Evolutionary conservation across 2,113 vertebrate genomes (phyloP), one percentile per base, ranked within the genome.

Genomic region (Catharus minimus): DNA sequence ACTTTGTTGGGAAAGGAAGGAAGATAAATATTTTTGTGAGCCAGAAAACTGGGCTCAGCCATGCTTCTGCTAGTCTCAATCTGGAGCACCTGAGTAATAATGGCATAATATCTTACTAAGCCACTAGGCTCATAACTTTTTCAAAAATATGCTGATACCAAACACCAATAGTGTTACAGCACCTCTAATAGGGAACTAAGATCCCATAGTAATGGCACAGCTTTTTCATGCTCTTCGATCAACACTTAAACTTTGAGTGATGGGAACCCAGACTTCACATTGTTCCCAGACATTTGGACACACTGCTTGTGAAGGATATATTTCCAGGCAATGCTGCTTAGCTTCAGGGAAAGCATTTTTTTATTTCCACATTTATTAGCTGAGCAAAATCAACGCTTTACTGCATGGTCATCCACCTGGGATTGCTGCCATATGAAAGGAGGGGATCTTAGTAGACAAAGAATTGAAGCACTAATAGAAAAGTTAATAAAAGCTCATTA

Each of bases 331-430:
- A 84, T 7, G 27, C 90, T 96, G 82, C 71, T 95, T 83, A 96
- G 89, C 87, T 97, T 96, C 90, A 91, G 89, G 62, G 90, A 93
- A 96, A 96, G 86, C 49, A 61, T 95, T 97, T 95, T 92, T 88
- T 96, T 96, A 86, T 94, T 96, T 97, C 60, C 68, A 94, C 44
- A 38, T 95, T 97, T 95, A 93, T 93, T 94, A 95, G 88, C 66
- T 57, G 13, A 94, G 75, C n/a, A 79, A 76, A 91, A 92, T 81
- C 49, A 50, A 72, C 32, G 66, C 66, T 90, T 94, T 96, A 73
- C 66, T 94, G 69, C 68, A 82, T 90, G 24, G 15, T 84, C 72
- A 79, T 86, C 87, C 72, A 88, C 90, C 92, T 96, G 92, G 77
- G 71, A 95, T 65, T 30, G 49, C 56, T 87, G 64, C 90, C 61